phyloP scores from a whole-genome alignment of 2,888 invertebrate genomes.

The Julus scanicus region DNA sequence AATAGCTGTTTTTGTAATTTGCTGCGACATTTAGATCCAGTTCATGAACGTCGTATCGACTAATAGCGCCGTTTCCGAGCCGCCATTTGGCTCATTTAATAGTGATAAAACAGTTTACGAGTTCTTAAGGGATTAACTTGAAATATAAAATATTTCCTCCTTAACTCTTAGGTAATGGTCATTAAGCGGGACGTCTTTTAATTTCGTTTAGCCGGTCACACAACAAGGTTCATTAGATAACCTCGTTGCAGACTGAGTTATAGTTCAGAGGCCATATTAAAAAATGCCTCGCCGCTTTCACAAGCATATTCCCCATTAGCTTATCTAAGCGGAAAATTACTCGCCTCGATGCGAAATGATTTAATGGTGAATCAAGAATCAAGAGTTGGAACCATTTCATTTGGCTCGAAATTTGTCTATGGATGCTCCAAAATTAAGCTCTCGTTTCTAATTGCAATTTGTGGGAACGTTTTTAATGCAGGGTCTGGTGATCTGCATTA shows the following conservation, averaged over 20 bases:
- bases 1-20: conserved; percentile 26
- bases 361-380: conserved; percentile 23
- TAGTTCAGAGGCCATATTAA: neutral
- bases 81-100: conserved; percentile 24
- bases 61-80: neutral
- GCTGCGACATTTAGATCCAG: conserved; percentile 22
- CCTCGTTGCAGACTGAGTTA: conserved; percentile 2
- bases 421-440: no score
- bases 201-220: neutral
- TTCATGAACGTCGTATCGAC: neutral
- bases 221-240: neutral
- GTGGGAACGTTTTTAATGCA: no score
- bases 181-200: neutral
- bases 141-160: neutral
- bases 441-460: no score
- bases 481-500: neutral
- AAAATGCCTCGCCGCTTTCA: neutral
- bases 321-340: conserved; percentile 20
- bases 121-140: conserved; percentile 19
- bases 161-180: conserved; percentile 6
- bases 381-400: neutral
- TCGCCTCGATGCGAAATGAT: neutral
- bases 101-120: conserved; percentile 11
- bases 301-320: neutral
- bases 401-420: neutral